These are phyloP conservation scores for Sphenodon punctatus DNA, from an alignment of 2,797 vertebrate species.

Conservation along the genomic window DNA sequence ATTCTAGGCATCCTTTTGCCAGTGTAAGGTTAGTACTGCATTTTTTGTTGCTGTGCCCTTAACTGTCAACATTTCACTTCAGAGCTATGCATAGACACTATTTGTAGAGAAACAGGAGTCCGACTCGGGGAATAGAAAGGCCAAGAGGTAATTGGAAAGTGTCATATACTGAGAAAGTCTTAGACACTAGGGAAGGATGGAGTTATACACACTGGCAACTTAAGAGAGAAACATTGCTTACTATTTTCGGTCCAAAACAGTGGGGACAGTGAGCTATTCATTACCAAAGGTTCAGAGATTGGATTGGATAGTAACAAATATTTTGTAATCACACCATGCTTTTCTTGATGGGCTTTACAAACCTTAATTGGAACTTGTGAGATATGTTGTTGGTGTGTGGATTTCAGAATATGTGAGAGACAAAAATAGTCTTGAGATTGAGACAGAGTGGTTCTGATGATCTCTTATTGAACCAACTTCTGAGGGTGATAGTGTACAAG, in stretches of 20 bases:
- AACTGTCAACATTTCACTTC: constrained; percentile 40
- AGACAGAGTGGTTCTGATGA: too few relatives aligned
- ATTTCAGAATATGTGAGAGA: too few relatives aligned
- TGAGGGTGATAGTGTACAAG: too few relatives aligned
- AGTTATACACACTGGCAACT: not conserved
- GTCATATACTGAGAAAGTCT: constrained; percentile 10
- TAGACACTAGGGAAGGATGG: not conserved
- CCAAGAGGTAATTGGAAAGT: constrained; percentile 65
- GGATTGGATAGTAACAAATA: too few relatives aligned
- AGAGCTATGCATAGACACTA: not conserved
- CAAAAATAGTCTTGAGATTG: too few relatives aligned
- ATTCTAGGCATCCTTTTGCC: not conserved
- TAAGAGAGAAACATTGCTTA: not conserved
- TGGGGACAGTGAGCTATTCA: not conserved
- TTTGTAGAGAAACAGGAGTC: constrained; percentile 34
- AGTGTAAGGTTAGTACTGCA: not conserved
- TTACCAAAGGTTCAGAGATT: too few relatives aligned
- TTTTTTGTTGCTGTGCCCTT: constrained; percentile 17
- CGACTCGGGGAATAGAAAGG: constrained; percentile 36
- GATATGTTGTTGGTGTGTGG: too few relatives aligned
- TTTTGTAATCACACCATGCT: too few relatives aligned
- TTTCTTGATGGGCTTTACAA: too few relatives aligned
- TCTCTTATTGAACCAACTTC: too few relatives aligned
- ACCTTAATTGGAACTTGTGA: too few relatives aligned
- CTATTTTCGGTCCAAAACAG: not conserved